A percentile compares a stretch with the other conserved stretches of the same genome.
Evolutionary conservation across 2,888 invertebrate genomes (phyloP).

Genomic region (Vannuccia rotundouncinata): DNA sequence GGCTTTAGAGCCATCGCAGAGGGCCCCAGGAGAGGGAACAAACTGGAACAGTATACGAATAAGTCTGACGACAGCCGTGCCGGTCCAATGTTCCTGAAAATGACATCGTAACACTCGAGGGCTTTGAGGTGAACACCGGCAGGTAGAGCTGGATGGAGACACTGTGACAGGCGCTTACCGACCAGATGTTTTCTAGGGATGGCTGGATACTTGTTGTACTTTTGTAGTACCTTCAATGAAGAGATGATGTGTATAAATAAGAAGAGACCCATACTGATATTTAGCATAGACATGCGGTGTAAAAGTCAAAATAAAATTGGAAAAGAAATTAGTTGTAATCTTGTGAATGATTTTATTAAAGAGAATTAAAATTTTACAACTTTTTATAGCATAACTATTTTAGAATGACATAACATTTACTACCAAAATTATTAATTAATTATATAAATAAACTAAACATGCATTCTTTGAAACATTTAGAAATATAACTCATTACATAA

Average conservation of each 20-base stretch:
- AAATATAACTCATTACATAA: too few species aligned
- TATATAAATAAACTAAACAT: too few species aligned
- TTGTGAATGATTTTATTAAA: neutral
- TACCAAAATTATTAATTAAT: too few species aligned
- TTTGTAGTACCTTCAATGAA: constrained; percentile 65
- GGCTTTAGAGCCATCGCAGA: constrained; percentile 83
- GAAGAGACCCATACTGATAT: neutral
- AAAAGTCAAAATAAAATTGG: neutral
- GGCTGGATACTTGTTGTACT: constrained; percentile 73
- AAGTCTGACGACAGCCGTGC: constrained; percentile 70
- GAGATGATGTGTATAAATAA: neutral
- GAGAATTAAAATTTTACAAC: too few species aligned
- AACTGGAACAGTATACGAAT: constrained; percentile 64
- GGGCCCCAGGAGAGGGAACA: constrained; percentile 79
- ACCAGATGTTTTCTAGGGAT: constrained; percentile 79
- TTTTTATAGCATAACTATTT: too few species aligned
- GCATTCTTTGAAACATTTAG: too few species aligned
- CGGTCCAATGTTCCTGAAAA: constrained; percentile 79
- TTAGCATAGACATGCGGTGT: neutral
- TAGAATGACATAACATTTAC: too few species aligned
- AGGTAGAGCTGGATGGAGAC: constrained; percentile 82
- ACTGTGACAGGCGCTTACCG: constrained; percentile 81
- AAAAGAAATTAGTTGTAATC: constrained; percentile 18
- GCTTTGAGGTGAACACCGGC: constrained; percentile 85
- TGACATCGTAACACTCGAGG: constrained; percentile 79